Evolutionary conservation across 2,888 invertebrate genomes (phyloP), one percentile per base, ranked within the genome.

Genomic region (Drosophila emarginata): DNA sequence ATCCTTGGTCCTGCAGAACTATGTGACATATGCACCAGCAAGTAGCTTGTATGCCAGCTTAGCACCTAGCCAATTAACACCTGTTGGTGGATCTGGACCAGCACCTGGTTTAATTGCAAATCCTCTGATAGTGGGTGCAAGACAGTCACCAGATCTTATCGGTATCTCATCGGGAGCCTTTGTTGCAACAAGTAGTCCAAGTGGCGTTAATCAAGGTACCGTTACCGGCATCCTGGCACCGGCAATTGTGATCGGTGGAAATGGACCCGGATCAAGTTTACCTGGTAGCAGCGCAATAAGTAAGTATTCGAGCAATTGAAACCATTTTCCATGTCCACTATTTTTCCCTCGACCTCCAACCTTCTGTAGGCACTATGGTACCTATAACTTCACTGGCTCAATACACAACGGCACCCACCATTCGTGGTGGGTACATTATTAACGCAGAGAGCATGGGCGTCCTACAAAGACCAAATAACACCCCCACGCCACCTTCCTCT

Each of bases 141-240:
- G 90, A 52, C 91, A 91, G 77, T 91, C 92, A 57, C 91, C 91
- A 28, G 91, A 91, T 74, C 87, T 91, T 64, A 88, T 91, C 56
- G 91, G 91, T 53, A 89, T 91, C 36, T 77, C 91, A 15, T 74
- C 89, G 7, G 90, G 81, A 57, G 74, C 89, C 12, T 91, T 89
- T 77, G 82, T 85, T 15, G 72, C 81, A 36, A 81, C 79, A 6
- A 80, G 77, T 58, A 76, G 63, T 40, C 72, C 76, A 0, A 59
- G 67, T 37, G 67, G 58, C 23, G 32, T 59, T 7, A 52, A 67
- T 15, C 87, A 78, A 11, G 64, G 64, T 3, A 28, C 68, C 1
- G 66, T 86, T 59, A 59, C 87, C 0, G 73, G 83, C n/a, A 87
- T 90, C 26, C 68, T 88, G 51, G 67, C 88, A 18, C 87, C 91